Percentiles rank a stretch among this genome's conserved stretches.
Conservation (phyloP, 64 coral and sea anemone species). For the Orbicella faveolata region DNA sequence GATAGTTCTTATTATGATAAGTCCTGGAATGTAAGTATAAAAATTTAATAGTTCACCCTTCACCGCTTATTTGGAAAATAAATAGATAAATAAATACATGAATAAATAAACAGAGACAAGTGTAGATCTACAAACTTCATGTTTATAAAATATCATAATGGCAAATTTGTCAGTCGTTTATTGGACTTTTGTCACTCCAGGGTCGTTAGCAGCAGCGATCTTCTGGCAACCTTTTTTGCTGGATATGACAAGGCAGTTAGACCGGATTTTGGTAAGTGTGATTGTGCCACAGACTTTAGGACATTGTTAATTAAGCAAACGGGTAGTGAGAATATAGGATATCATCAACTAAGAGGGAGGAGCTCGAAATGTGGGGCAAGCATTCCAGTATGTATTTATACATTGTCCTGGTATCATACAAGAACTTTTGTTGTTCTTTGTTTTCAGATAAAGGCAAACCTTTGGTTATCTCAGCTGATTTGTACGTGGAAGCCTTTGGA, state of each 20-base stretch:
- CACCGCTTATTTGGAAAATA: background rate
- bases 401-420: background rate
- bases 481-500: conserved; percentile 57
- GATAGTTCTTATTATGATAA: background rate
- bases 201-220: background rate
- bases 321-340: too few relatives aligned
- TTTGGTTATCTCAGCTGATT: background rate
- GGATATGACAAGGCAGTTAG: background rate
- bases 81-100: background rate
- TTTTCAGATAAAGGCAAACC: background rate
- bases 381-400: too few relatives aligned
- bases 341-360: too few relatives aligned
- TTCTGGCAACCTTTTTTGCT: background rate
- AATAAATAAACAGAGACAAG: too few relatives aligned
- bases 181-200: background rate
- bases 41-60: background rate
- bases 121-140: too few relatives aligned
- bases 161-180: background rate
- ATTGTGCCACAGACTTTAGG: background rate
- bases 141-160: background rate
- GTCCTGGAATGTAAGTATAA: background rate
- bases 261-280: background rate
- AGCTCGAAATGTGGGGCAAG: too few relatives aligned
- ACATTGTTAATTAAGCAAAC: background rate
- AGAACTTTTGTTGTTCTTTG: background rate